phyloP scores from a whole-genome alignment of 92 coral and sea anemone genomes.

The Metridium senile region DNA sequence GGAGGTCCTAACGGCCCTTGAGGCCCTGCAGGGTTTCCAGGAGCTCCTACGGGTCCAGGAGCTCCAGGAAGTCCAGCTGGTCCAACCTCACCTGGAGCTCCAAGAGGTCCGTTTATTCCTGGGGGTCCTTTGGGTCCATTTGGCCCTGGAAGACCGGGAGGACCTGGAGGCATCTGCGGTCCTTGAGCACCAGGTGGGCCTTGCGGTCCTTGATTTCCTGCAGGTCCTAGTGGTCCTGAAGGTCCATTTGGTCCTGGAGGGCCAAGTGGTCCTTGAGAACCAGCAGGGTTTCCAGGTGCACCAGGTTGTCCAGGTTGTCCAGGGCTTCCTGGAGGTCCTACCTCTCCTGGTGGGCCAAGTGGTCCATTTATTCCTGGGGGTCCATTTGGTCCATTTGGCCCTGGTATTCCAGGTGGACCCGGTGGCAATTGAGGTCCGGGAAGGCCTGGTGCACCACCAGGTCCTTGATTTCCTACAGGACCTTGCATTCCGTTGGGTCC shows the following conservation, averaged over 20 bases:
- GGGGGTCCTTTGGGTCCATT: conserved; percentile 71
- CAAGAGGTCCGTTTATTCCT: conserved; percentile 29
- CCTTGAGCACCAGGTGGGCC: conserved; percentile 86
- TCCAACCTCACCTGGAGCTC: conserved; percentile 42
- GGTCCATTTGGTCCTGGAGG: conserved; percentile 72
- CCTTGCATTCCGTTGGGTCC: conserved; percentile 93
- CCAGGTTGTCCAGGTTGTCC: conserved; percentile 79
- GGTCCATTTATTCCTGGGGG: conserved; percentile 77
- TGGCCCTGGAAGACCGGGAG: conserved; percentile 77
- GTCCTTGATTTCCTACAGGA: conserved; percentile 67
- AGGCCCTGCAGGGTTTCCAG: conserved; percentile 54
- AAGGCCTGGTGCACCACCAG: conserved; percentile 82
- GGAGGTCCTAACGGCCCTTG: conserved; percentile 58
- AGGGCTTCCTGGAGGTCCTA: conserved; percentile 62
- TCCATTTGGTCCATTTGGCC: conserved; percentile 80
- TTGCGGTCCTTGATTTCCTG: conserved; percentile 74
- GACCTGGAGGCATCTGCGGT: conserved; percentile 75
- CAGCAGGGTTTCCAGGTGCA: conserved; percentile 49
- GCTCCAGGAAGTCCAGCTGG: conserved; percentile 77
- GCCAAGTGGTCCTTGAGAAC: conserved; percentile 73
- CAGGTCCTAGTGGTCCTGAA: conserved; percentile 74
- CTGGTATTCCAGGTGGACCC: conserved; percentile 73
- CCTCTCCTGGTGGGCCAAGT: conserved; percentile 75
- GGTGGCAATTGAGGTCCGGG: conserved; percentile 79
- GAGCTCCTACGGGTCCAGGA: conserved; percentile 51